Evolutionary conservation across 2,888 invertebrate genomes (phyloP).

Genomic region (Thecocarcelia acutangulata): DNA sequence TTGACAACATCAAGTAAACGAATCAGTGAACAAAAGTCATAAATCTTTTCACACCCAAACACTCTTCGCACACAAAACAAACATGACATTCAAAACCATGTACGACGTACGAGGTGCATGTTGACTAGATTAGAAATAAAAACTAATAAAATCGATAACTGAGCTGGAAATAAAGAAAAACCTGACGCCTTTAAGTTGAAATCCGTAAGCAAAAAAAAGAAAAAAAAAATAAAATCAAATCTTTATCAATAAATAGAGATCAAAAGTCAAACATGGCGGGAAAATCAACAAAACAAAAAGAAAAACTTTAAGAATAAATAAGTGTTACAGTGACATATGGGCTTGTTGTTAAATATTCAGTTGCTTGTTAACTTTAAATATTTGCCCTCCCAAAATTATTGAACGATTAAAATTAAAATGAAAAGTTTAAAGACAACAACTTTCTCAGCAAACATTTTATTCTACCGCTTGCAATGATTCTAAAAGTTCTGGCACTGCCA

Average conservation of each 20-base stretch:
- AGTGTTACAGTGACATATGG: not conserved
- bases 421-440: no score
- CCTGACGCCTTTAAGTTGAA: constrained; percentile 48
- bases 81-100: constrained; percentile 56
- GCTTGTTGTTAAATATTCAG: no score
- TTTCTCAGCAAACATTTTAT: no score
- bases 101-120: constrained; percentile 30
- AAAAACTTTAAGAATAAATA: not conserved
- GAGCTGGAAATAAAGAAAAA: constrained; percentile 18
- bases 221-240: no score
- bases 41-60: constrained; percentile 65
- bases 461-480: not conserved
- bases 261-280: constrained; percentile 60
- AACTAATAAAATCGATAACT: constrained; percentile 21
- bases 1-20: constrained; percentile 41
- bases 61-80: constrained; percentile 7
- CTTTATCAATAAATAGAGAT: constrained; percentile 59
- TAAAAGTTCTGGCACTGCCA: constrained; percentile 4
- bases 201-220: not conserved
- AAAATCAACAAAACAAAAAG: not conserved
- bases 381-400: no score
- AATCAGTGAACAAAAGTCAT: constrained; percentile 55
- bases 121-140: constrained; percentile 20
- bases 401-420: no score
- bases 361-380: no score